Evolutionary conservation across 2,888 invertebrate genomes (phyloP), one percentile per base, ranked within the genome.

Genomic region (Theodoxus fluviatilis): DNA sequence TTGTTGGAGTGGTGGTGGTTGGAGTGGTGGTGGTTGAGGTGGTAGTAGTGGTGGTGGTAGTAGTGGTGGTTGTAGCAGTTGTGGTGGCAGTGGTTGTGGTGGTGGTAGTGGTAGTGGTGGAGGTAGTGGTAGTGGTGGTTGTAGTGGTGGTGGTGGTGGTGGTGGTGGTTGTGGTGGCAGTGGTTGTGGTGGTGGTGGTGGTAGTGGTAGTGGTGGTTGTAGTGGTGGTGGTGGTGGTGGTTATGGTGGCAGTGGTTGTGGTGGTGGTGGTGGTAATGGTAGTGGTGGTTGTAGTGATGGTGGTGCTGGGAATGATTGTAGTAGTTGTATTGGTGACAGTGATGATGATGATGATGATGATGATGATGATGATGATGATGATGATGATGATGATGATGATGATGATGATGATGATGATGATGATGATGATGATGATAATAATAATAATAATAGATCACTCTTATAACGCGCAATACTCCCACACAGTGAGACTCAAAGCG

Each of bases 111-210:
- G 18, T 63, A 38, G n/a, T 63, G 33, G 37, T 35, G 37, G 37
- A 37, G 63, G 37, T 63, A 38, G 69, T 71, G 61, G 71, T 65
- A 69, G 70, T 57, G 72, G 68, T 73, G 68, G 69, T 71, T 69
- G 69, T 73, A 66, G 71, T 74, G 71, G 69, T 74, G 72, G 69
- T 69, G 69, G 71, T 73, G 71, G 74, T 74, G 73, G 65, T 74
- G 73, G 69, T 71, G 71, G 69, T 73, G 71, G 74, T 71, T 68
- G 64, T 74, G 67, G 4, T n/a, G 37, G 37, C 28, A n/a, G 37
- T 37, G 35, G 3, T 63, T 28, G 15, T 3, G n/a, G n/a, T n/a
- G n/a, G n/a, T n/a, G n/a, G n/a, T n/a, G n/a, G n/a, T n/a, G n/a
- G n/a, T n/a, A n/a, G n/a, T n/a, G n/a, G n/a, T n/a, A n/a, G n/a